phyloP scores from a whole-genome alignment of 2,888 invertebrate species.

The Tetragnatha montana region DNA sequence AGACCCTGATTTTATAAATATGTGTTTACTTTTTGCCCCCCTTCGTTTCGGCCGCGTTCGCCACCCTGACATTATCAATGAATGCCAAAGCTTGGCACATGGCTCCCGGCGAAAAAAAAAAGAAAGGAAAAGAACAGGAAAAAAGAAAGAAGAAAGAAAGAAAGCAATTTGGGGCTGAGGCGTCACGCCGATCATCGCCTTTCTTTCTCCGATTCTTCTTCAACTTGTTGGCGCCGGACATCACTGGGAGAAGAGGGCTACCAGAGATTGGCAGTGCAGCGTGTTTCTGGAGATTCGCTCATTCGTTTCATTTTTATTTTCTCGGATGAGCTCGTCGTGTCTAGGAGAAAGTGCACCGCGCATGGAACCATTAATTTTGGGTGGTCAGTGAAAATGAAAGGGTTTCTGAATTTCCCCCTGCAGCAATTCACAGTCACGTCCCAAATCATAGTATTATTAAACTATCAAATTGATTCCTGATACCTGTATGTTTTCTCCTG shows the following conservation, averaged over 20 bases:
- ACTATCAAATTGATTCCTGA: no score
- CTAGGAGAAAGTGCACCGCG: no score
- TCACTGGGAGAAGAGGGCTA: conserved; percentile 7
- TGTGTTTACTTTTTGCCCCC: conserved; percentile 62
- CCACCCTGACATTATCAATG: conserved; percentile 46
- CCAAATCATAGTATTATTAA: no score
- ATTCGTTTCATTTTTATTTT: background rate
- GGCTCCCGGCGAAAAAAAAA: conserved; percentile 33
- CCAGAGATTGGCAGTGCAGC: conserved; percentile 23
- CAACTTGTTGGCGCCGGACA: conserved; percentile 63
- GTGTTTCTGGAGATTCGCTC: background rate
- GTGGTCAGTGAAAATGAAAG: no score
- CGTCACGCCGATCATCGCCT: conserved; percentile 70
- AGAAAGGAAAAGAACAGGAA: conserved; percentile 22
- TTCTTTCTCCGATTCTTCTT: conserved; percentile 66
- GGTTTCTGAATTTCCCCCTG: no score
- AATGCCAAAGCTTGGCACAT: conserved; percentile 35
- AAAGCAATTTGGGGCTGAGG: conserved; percentile 65
- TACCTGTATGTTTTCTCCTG: no score
- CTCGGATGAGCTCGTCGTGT: background rate
- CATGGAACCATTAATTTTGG: no score
- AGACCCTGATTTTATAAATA: conserved; percentile 68
- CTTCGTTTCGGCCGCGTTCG: conserved; percentile 33
- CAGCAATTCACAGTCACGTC: no score
- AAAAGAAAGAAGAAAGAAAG: conserved; percentile 13